A percentile compares a stretch with the other conserved stretches of the same genome.
Conservation (phyloP, 2,113 vertebrate species). For the Rhinopomastus cyanomelas region DNA sequence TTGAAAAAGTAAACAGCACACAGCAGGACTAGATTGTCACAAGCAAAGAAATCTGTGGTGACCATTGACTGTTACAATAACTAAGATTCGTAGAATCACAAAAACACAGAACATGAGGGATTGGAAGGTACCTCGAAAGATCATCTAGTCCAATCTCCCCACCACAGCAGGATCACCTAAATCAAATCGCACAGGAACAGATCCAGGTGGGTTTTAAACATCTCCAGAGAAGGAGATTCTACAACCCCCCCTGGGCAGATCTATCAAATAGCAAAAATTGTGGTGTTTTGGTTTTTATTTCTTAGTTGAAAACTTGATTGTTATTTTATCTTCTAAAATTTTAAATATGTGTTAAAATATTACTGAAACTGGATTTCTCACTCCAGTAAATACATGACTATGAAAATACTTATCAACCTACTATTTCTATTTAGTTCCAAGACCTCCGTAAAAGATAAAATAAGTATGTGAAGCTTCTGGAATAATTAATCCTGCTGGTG, state of each 20-base stretch:
- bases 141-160: no score
- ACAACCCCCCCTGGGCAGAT: no score
- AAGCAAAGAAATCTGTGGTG: background rate
- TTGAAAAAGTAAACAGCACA: background rate
- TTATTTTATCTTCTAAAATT: accelerated
- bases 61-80: background rate
- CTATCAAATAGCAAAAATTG: background rate
- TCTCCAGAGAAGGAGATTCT: no score
- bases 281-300: accelerated
- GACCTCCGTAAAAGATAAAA: background rate
- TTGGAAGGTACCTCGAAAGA: no score
- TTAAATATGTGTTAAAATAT: background rate
- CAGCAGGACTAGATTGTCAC: background rate
- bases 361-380: background rate
- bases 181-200: no score
- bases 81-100: no score
- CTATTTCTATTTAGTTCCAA: background rate
- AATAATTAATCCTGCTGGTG: background rate
- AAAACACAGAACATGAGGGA: no score
- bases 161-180: no score
- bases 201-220: no score
- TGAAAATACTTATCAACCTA: background rate
- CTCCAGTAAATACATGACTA: background rate
- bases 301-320: background rate
- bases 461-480: background rate